Evolutionary conservation across 2,113 vertebrate genomes (phyloP), one percentile per base, ranked within the genome.

Genomic region (Isurus oxyrinchus): DNA sequence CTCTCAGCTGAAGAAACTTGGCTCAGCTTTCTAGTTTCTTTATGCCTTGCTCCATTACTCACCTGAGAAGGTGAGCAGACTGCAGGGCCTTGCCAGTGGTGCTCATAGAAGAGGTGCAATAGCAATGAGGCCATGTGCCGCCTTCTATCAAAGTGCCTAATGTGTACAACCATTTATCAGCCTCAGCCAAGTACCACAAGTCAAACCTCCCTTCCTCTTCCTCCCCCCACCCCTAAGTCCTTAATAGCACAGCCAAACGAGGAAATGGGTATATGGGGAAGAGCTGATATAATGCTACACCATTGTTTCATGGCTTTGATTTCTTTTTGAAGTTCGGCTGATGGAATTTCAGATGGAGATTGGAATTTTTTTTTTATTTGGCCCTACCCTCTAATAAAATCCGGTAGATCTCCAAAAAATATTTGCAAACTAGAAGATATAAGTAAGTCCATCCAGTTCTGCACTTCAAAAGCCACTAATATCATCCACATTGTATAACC

Each of bases 381-480:
- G 61, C 35, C 61, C 27, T 27, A 11, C 23, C 55, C 88, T 35
- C 55, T 59, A 13, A 35, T 61, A 55, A 91, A 91, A 91, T 91
- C 53, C 57, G 31, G 55, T 19, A 35, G 55, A 91, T 91, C 88
- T 91, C 88, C 55, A 57, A 91, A 91, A 49, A 57, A 91, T 57
- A 16, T 91, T 91, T 61, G 27, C 55, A 91, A 59, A 35, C 31
- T 57, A 16, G 55, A n/a, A 59, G 31, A 91, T 61, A 57, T 91
- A 59, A 59, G 88, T 35, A 11, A 91, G 27, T 55, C 27, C 27
- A 61, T 59, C 53, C 25, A 59, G 55, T 59, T n/a, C 13, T 7
- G 31, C 81, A 91, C 55, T 91, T 91, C 55, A 91, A 59, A 91
- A 91, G 88, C 88, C 55, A 59, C 55, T 57, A 59, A 91, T 91